Percentiles rank a stretch among this genome's conserved stretches.
Evolutionary conservation across 2,888 invertebrate genomes (phyloP).

Genomic region (Scrobipalpa costella): DNA sequence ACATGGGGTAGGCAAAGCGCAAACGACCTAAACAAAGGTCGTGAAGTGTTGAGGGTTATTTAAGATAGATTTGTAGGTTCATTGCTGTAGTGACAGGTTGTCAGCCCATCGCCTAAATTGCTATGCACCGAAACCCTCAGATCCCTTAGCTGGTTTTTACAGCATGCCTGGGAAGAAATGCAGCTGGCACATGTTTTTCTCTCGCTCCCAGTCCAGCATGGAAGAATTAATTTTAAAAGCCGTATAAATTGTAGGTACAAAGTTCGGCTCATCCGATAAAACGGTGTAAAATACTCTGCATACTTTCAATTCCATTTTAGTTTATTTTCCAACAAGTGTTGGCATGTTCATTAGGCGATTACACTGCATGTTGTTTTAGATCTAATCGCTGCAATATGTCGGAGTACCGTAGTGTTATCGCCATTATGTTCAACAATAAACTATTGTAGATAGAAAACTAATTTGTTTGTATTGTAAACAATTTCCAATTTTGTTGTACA

Average conservation of each 20-base stretch:
- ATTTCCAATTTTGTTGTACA: background rate
- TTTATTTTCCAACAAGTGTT: conserved; percentile 12
- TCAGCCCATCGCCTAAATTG: too few relatives aligned
- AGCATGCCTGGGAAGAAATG: too few relatives aligned
- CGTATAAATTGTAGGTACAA: background rate
- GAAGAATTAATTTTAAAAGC: too few relatives aligned
- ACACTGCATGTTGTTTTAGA: conserved; percentile 16
- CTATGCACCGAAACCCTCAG: too few relatives aligned
- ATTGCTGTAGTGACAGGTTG: too few relatives aligned
- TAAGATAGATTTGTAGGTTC: too few relatives aligned
- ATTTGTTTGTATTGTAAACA: conserved; percentile 10
- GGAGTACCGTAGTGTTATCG: conserved; percentile 10
- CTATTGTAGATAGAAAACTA: conserved; percentile 2
- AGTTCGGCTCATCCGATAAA: background rate
- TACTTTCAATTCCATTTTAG: background rate
- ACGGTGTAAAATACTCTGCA: background rate
- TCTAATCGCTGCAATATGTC: conserved; percentile 23
- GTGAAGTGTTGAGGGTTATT: too few relatives aligned
- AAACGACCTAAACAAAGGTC: too few relatives aligned
- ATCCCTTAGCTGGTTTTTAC: too few relatives aligned
- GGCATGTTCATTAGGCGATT: conserved; percentile 24
- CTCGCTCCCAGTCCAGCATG: too few relatives aligned
- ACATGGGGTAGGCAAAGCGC: too few relatives aligned
- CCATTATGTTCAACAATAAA: background rate
- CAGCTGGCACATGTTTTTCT: too few relatives aligned